Base-by-base conservation (phyloP, 2,888 invertebrate genomes). In the Pyrgus malvae region DNA sequence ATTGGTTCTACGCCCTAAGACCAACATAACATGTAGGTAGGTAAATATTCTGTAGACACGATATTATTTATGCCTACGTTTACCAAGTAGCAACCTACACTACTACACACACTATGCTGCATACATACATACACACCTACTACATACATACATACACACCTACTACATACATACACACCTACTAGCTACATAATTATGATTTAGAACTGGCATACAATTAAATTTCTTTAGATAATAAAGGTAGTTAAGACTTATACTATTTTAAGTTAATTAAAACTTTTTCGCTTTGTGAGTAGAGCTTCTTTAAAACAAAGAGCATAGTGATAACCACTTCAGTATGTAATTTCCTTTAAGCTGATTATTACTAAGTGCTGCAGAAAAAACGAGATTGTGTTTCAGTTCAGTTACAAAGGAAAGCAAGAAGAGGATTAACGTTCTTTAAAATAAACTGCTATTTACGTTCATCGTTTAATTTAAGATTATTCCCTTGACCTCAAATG, bases 401-500 rank as follows among this genome's bases (percentile, higher is more conserved):
- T 23, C 23, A 6, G 25, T 48, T 48, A 48, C 46, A 37, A 48
- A 48, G 46, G 46, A 46, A 25, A 23, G 16, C 21, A 16, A 21
- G 23, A 23, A 48, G 46, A 25, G 16, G n/a, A 37, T 48, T 23
- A 48, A 37, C 25, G 35, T 16, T 23, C 9, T 25, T 16, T 37
- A 12, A 37, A 37, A 35, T 35, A 23, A 37, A 48, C 12, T 35
- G 21, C 21, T 44, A 31, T 44, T 31, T 31, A 44, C 11, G 8
- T 19, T 11, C 19, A 31, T 31, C 17, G 78, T 78, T 78, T 70
- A 77, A 69, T 79, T 78, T 72, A 73, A 73, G 78, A 74, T 74
- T 74, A 75, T 23, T n/a, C n/a, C n/a, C n/a, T n/a, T n/a, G n/a
- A n/a, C n/a, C n/a, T n/a, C n/a, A n/a, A n/a, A n/a, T n/a, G n/a